phyloP scores from a whole-genome alignment of 2,113 vertebrate species.

The Camelus bactrianus region DNA sequence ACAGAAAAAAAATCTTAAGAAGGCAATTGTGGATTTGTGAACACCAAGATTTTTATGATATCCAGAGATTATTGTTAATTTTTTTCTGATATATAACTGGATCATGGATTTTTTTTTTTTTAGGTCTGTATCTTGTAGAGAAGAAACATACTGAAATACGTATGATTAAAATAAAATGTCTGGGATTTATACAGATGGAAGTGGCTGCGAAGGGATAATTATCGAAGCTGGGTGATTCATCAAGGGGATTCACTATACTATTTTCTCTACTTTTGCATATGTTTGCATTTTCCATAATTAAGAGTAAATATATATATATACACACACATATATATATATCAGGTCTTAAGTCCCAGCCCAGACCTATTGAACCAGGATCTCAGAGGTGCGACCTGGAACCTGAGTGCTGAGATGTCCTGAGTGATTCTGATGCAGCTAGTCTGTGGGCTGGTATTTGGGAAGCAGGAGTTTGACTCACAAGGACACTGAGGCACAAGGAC shows the following conservation, averaged over 20 bases:
- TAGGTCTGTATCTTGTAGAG: not conserved
- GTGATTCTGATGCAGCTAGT: not conserved
- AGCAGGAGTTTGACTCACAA: not conserved
- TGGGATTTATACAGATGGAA: not conserved
- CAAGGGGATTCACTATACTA: not conserved
- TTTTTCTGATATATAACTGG: not conserved
- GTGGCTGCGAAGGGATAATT: not conserved
- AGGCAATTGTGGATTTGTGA: not conserved
- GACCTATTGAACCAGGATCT: not conserved
- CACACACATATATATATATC: not conserved
- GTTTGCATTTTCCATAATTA: not conserved
- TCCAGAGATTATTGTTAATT: not conserved
- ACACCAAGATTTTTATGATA: not conserved
- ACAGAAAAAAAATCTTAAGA: not conserved
- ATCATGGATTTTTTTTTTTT: not conserved
- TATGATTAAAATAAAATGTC: not conserved
- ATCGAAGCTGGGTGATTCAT: not conserved
- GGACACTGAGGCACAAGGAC: not conserved
- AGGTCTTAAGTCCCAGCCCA: not conserved
- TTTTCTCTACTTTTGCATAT: not conserved
- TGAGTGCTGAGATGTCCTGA: not conserved
- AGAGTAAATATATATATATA: not conserved
- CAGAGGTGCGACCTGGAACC: not conserved
- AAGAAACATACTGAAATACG: not conserved
- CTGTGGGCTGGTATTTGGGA: not conserved